phyloP scores from a whole-genome alignment of 2,113 vertebrate genomes.

The Perccottus glenii region DNA sequence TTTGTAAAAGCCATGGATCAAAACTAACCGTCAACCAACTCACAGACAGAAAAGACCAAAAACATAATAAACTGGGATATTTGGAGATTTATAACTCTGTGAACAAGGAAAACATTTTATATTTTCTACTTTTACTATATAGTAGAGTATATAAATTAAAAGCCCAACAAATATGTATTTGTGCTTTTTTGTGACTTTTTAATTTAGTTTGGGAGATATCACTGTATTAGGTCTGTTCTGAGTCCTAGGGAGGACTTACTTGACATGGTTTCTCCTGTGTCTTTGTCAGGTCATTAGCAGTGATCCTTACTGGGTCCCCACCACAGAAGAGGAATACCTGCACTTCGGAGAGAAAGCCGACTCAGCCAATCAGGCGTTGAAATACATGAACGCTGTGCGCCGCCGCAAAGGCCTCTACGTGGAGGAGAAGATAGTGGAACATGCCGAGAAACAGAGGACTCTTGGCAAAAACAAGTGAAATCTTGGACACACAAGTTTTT shows the following conservation, averaged over 20 bases:
- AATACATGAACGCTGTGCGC: conserved; percentile 93
- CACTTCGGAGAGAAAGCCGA: conserved; percentile 98
- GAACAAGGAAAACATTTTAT: no score
- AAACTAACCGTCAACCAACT: no score
- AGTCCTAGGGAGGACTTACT: no score
- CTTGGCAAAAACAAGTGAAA: conserved; percentile 88
- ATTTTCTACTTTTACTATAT: no score
- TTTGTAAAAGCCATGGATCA: background rate
- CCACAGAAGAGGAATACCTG: conserved; percentile 96
- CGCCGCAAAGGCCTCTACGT: conserved; percentile 93
- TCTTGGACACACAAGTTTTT: background rate
- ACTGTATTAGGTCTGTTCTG: no score
- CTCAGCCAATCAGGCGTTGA: conserved; percentile 90
- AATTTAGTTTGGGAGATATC: no score
- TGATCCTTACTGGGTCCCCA: conserved; percentile 96
- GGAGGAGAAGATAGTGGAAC: conserved; percentile 95
- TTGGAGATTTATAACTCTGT: no score
- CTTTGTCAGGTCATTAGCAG: conserved; percentile 86
- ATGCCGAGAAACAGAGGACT: conserved; percentile 95
- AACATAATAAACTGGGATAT: no score
- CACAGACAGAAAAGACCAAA: no score
- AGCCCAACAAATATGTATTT: no score
- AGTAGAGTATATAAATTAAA: no score
- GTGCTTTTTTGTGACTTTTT: no score
- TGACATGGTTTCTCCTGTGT: background rate